Base-by-base conservation (phyloP, 2,888 invertebrate species). In the Cephus nigrinus region DNA sequence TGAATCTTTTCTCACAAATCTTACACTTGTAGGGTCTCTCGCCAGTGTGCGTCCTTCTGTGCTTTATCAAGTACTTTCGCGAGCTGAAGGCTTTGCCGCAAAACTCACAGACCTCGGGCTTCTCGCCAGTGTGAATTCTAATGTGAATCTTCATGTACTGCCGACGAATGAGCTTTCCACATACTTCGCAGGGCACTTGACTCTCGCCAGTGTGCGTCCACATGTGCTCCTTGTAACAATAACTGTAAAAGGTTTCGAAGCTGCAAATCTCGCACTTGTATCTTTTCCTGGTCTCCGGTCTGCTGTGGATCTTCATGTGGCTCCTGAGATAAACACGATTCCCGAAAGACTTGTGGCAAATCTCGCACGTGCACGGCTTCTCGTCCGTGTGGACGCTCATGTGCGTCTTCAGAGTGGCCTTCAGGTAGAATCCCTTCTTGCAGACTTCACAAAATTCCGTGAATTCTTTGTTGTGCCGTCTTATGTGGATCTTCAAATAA, bases 401-500 rank as follows among this genome's bases (percentile, higher is more conserved):
- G 79, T 92, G 92, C n/a, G 88, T 86, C 32, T 84, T 86, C 33
- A 92, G 74, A 1, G 84, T 81, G 4, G 88, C 88, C 69, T 86
- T 86, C n/a, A 86, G 79, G 33, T 90, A 89, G 77, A 92, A 92
- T 0, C 91, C 91, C 73, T 92, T 91, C 12, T 88, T 86, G 77
- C 92, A 92, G 32, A 89, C 81, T 12, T 86, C 69, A 78, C 92
- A 92, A 55, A 86, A 87, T 40, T 88, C 87, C n/a, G 87, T 88
- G 81, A 93, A 94, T 31, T 93, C 93, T 12, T 93, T 92, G 0
- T 93, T 92, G 85, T 95, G 95, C n/a, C 94, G 91, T 2, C 93
- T 91, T 0, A 92, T 89, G 84, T 95, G 95, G 0, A 93, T 92
- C 72, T 93, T 94, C 79, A 95, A 86, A 81, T 94, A 94, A 79